Percentiles rank a stretch among this genome's conserved stretches.
phyloP scores from a whole-genome alignment of 2,797 vertebrate species.

The Danio albolineatus region DNA sequence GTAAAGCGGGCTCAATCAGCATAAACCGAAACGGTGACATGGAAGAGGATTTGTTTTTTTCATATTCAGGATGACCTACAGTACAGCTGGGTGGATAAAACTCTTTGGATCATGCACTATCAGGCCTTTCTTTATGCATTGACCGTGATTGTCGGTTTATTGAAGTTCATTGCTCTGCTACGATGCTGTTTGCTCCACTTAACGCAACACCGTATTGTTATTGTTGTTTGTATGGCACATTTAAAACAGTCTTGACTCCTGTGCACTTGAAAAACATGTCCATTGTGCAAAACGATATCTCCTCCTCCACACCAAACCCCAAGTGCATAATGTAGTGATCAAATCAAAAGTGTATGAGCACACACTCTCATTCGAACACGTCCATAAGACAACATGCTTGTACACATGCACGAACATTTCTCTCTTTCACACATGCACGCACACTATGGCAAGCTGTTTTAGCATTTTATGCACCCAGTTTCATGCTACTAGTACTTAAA shows the following conservation, averaged over 20 bases:
- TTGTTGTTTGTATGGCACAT: slow-evolving; percentile 55
- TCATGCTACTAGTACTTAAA: no score
- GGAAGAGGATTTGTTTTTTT: slow-evolving; percentile 47
- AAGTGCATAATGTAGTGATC: slow-evolving; percentile 60
- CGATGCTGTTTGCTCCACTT: slow-evolving; percentile 41
- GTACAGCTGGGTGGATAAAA: slow-evolving; percentile 43
- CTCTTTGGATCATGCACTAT: slow-evolving; percentile 64
- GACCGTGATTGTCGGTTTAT: slow-evolving; percentile 58
- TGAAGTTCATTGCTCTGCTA: slow-evolving; percentile 51
- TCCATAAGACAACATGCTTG: slow-evolving; percentile 45
- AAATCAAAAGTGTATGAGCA: slow-evolving; percentile 41
- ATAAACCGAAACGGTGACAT: slow-evolving; percentile 36
- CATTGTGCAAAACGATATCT: slow-evolving; percentile 58
- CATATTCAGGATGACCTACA: slow-evolving; percentile 31
- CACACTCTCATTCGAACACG: slow-evolving; percentile 30
- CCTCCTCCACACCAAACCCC: slow-evolving; percentile 42
- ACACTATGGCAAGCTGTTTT: background rate
- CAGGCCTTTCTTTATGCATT: slow-evolving; percentile 44
- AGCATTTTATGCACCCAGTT: background rate
- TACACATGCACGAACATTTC: slow-evolving; percentile 42
- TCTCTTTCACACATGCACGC: background rate
- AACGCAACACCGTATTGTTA: slow-evolving; percentile 37
- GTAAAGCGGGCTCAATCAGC: slow-evolving; percentile 42
- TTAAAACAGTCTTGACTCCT: slow-evolving; percentile 51
- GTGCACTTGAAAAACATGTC: slow-evolving; percentile 52